Evolutionary conservation across 2,888 invertebrate genomes (phyloP), one percentile per base, ranked within the genome.

Genomic region (Cryptocheilus praepositus): DNA sequence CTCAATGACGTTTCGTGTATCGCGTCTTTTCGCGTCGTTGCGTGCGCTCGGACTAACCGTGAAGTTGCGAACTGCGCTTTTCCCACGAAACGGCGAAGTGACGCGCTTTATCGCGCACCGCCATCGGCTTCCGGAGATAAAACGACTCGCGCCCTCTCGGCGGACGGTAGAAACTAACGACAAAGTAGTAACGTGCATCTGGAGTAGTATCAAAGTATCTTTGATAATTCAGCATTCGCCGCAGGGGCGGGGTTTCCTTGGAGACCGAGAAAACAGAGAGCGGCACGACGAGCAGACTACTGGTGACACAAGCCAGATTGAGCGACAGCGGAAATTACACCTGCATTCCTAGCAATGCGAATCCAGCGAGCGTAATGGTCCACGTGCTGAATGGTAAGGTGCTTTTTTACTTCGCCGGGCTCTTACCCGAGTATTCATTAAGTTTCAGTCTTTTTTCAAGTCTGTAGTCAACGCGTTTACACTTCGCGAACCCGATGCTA

Each of bases 321-420:
- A 91, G 94, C 64, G 96, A 96, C 90, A 95, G 94, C 54, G 96
- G 96, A 81, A 96, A 96, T 91, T 97, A 96, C 89, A 96, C 96
- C 68, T 96, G 96, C 89, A 94, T 95, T 80, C 96, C 96, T 64
- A 94, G 94, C 86, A 95, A 88, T 82, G 88, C 88, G 71, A 87
- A 88, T 81, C 86, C 88, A 68, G 88, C 88, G 68, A 88, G 87
- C 78, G 88, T 88, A 67, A 85, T 85, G 86, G 88, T 88, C 76
- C 88, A 88, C 84, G 88, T 88, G 70, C 85, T 88, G 80, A 88
- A 88, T 81, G 88, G 88, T 88, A 82, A 85, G 85, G 11, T 80
- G 74, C 13, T 25, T 51, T 64, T 63, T 75, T 68, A 64, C 64
- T 64, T 66, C 60, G 7, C 36, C 45, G 5, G 19, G 11, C 49